Evolutionary conservation across 2,888 invertebrate species (phyloP).

Genomic region (Caenorhabditis sp.): DNA sequence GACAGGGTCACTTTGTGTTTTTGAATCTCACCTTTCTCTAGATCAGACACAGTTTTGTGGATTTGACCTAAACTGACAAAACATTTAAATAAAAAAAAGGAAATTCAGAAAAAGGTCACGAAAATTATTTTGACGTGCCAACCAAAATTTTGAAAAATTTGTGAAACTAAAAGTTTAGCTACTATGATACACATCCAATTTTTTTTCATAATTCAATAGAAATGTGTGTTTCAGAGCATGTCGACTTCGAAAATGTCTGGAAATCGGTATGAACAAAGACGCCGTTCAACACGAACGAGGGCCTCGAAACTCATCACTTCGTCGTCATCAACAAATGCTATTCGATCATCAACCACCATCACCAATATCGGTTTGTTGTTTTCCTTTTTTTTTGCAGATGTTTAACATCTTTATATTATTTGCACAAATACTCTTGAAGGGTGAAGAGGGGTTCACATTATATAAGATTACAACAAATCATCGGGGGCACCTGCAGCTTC

Average conservation of each 20-base stretch:
- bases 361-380: conserved; percentile 34
- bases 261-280: conserved; percentile 88
- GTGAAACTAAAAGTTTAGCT: too few species aligned
- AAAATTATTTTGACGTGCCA: too few species aligned
- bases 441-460: not conserved
- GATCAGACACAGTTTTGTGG: too few species aligned
- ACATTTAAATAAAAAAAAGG: too few species aligned
- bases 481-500: not conserved
- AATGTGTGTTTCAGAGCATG: conserved; percentile 79
- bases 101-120: too few species aligned
- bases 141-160: too few species aligned
- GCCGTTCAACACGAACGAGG: conserved; percentile 95
- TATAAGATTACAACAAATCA: too few species aligned
- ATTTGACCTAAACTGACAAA: too few species aligned
- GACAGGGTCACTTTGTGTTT: too few species aligned
- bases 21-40: too few species aligned
- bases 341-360: conserved; percentile 28
- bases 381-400: not conserved
- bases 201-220: not conserved
- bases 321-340: conserved; percentile 77
- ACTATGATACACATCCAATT: too few species aligned
- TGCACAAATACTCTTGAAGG: not conserved
- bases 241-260: conserved; percentile 86
- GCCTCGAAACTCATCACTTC: conserved; percentile 86
- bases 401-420: not conserved